Conservation (phyloP, 2,888 invertebrate species). For the Caenorhabditis sp. region DNA sequence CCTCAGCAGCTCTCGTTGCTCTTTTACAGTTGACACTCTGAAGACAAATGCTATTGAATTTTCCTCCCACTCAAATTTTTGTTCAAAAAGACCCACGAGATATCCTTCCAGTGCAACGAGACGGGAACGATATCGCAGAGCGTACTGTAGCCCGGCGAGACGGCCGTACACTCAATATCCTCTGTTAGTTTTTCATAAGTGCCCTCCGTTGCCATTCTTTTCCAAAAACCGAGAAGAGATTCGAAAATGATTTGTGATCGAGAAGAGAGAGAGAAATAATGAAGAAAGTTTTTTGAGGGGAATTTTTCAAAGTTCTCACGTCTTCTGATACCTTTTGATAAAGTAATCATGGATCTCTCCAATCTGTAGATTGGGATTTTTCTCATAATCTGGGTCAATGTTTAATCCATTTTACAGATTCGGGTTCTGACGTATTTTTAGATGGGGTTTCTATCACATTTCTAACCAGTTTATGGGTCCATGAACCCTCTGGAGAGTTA, state of each 20-base stretch:
- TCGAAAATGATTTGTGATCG: slow-evolving; percentile 4
- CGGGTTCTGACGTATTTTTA: too few relatives aligned
- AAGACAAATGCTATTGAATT: not conserved
- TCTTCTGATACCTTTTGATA: too few relatives aligned
- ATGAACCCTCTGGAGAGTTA: too few relatives aligned
- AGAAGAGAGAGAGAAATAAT: not conserved
- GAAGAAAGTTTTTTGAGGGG: too few relatives aligned
- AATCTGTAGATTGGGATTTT: too few relatives aligned
- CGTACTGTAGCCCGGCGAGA: slow-evolving; percentile 53
- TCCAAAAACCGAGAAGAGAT: not conserved
- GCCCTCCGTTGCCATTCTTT: slow-evolving; percentile 23
- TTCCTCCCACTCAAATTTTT: too few relatives aligned
- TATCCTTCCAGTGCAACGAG: slow-evolving; percentile 54
- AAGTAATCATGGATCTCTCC: too few relatives aligned
- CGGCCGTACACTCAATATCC: slow-evolving; percentile 46
- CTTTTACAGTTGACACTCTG: slow-evolving; percentile 55
- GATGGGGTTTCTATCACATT: too few relatives aligned
- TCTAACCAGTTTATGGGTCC: too few relatives aligned
- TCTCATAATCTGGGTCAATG: too few relatives aligned
- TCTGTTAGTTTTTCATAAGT: slow-evolving; percentile 56
- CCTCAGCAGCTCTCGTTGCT: slow-evolving; percentile 47
- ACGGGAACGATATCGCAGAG: slow-evolving; percentile 60
- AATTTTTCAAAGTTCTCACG: not conserved
- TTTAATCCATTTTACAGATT: too few relatives aligned
- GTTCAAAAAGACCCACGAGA: slow-evolving; percentile 36